A percentile compares a stretch with the other conserved stretches of the same genome.
Evolutionary conservation across 2,113 vertebrate genomes (phyloP).

Genomic region (Ictalurus furcatus): DNA sequence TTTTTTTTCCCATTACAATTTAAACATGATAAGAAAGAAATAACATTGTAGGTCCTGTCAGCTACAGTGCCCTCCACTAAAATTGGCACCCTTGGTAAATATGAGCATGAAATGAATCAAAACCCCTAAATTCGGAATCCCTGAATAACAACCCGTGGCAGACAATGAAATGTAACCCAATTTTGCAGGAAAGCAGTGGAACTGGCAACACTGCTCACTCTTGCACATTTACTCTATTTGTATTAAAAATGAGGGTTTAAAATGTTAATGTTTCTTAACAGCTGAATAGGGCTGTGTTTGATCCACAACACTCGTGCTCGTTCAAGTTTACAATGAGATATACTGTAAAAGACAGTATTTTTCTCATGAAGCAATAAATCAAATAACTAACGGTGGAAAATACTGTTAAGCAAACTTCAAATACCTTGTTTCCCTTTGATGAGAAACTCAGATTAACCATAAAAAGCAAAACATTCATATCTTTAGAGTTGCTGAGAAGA

Average conservation of each 20-base stretch:
- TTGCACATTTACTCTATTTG: not conserved
- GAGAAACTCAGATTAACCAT: slow-evolving; percentile 17
- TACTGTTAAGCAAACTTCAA: slow-evolving; percentile 6
- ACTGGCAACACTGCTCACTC: not conserved
- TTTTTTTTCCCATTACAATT: too few species aligned
- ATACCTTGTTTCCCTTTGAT: slow-evolving; percentile 16
- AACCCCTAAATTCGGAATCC: not conserved
- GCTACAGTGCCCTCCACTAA: too few species aligned
- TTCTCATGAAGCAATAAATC: slow-evolving; percentile 23
- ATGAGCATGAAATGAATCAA: not conserved
- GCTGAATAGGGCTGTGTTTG: not conserved
- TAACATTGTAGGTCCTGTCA: too few species aligned
- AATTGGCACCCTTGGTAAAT: too few species aligned
- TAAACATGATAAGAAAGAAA: too few species aligned
- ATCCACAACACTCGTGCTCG: not conserved
- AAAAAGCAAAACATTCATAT: slow-evolving; percentile 15
- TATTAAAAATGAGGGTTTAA: not conserved
- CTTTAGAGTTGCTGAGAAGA: slow-evolving; percentile 26
- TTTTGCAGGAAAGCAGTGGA: not conserved
- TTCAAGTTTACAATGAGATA: not conserved
- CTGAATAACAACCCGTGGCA: not conserved
- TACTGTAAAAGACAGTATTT: slow-evolving; percentile 4
- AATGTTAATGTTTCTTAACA: not conserved
- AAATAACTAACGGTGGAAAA: not conserved
- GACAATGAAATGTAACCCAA: not conserved